phyloP scores from a whole-genome alignment of 2,113 vertebrate genomes.

The Microcebus tavaratra region DNA sequence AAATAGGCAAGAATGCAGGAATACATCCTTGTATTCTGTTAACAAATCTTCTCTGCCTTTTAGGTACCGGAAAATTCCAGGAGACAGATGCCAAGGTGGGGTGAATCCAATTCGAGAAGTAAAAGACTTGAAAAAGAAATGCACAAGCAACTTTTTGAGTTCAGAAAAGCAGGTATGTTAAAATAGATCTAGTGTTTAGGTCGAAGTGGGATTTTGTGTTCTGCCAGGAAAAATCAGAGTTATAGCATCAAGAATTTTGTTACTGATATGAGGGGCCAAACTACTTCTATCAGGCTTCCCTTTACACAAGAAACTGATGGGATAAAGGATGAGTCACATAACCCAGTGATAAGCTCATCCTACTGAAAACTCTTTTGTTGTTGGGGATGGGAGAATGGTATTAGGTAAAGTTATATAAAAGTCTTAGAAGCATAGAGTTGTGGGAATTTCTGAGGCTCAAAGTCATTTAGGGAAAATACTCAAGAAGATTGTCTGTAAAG shows the following conservation, averaged over 20 bases:
- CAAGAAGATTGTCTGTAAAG: not conserved
- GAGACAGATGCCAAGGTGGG: slow-evolving; percentile 92
- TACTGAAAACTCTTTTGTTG: not conserved
- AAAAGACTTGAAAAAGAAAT: slow-evolving; percentile 90
- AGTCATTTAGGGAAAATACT: slow-evolving; percentile 25
- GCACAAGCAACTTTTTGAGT: slow-evolving; percentile 87
- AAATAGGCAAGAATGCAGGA: not conserved
- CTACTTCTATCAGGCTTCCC: not conserved
- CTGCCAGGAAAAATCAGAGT: not conserved
- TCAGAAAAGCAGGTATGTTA: slow-evolving; percentile 79
- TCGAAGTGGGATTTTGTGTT: not conserved
- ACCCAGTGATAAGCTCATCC: not conserved
- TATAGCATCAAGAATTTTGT: not conserved
- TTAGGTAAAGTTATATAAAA: not conserved
- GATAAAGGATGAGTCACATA: not conserved
- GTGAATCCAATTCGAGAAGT: slow-evolving; percentile 87
- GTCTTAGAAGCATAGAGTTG: not conserved
- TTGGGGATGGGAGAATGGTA: not conserved
- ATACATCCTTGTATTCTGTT: not conserved
- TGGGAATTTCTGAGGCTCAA: slow-evolving; percentile 17
- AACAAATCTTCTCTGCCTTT: slow-evolving; percentile 9
- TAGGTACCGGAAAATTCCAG: slow-evolving; percentile 96
- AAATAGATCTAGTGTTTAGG: not conserved
- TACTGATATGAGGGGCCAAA: not conserved
- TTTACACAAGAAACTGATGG: not conserved